Conservation (phyloP, 2,113 vertebrate species). For the Brienomyrus brachyistius region DNA sequence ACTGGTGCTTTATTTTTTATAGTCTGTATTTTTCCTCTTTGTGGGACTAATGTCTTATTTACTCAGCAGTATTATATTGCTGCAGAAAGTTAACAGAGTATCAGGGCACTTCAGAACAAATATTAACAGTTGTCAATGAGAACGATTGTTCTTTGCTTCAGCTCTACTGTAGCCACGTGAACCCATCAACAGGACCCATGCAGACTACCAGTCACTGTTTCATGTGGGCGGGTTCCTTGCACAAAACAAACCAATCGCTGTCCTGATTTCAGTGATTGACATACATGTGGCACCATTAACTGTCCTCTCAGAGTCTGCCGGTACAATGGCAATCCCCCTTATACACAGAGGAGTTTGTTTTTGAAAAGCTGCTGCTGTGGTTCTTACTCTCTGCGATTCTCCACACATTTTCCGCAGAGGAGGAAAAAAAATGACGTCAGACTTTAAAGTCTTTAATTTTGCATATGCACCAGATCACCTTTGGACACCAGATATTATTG, state of each 20-base stretch:
- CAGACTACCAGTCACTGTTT: not conserved
- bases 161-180: not conserved
- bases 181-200: not conserved
- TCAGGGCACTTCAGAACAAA: not conserved
- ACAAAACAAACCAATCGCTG: not conserved
- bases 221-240: slow-evolving; percentile 45
- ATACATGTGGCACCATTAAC: not conserved
- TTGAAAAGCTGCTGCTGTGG: not conserved
- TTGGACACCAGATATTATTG: not conserved
- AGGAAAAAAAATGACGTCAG: not conserved
- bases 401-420: not conserved
- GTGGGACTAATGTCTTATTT: not conserved
- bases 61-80: not conserved
- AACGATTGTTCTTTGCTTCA: not conserved
- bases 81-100: not conserved
- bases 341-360: not conserved
- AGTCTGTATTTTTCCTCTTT: not conserved
- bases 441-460: not conserved
- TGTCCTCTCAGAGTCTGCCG: not conserved
- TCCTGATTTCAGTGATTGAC: not conserved
- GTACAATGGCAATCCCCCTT: not conserved
- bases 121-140: not conserved
- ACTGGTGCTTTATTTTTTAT: not conserved
- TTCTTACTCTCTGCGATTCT: not conserved
- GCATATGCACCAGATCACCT: not conserved